Evolutionary conservation across 2,888 invertebrate species (phyloP).

Genomic region (Dastarcus helophoroides): DNA sequence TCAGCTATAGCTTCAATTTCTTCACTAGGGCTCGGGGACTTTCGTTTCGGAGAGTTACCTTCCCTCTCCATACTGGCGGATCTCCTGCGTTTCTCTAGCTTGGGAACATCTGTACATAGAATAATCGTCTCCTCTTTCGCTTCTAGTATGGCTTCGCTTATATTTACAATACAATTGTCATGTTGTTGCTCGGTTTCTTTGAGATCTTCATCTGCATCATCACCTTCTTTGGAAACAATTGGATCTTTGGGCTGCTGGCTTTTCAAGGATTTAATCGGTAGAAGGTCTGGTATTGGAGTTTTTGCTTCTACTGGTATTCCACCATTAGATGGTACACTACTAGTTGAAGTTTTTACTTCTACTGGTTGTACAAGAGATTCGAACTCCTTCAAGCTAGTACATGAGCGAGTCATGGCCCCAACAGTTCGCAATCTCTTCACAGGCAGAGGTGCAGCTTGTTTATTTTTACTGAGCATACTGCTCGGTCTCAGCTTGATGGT

Average conservation of each 20-base stretch:
- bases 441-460: slow-evolving; percentile 27
- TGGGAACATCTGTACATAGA: slow-evolving; percentile 26
- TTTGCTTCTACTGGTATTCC: slow-evolving; percentile 20
- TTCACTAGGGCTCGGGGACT: slow-evolving; percentile 24
- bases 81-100: slow-evolving; percentile 27
- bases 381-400: slow-evolving; percentile 33
- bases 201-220: slow-evolving; percentile 18
- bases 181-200: slow-evolving; percentile 21
- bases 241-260: slow-evolving; percentile 19
- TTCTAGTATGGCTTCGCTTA: slow-evolving; percentile 33
- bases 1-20: slow-evolving; percentile 8
- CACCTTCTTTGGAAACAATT: slow-evolving; percentile 9
- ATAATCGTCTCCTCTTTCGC: slow-evolving; percentile 35
- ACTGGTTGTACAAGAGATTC: slow-evolving; percentile 14
- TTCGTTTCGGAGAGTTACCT: slow-evolving; percentile 26
- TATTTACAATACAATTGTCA: slow-evolving; percentile 30
- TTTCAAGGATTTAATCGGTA: slow-evolving; percentile 31
- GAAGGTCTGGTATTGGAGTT: slow-evolving; percentile 32
- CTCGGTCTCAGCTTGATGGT: slow-evolving; percentile 54
- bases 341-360: too few relatives aligned
- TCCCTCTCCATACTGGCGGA: slow-evolving; percentile 26
- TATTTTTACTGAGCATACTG: slow-evolving; percentile 29
- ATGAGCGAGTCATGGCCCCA: slow-evolving; percentile 56
- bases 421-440: slow-evolving; percentile 43
- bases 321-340: too few relatives aligned